A percentile compares a stretch with the other conserved stretches of the same genome.
These are phyloP conservation scores for Nestor notabilis DNA, from an alignment of 2,113 vertebrate genomes.

Conservation along the genomic window DNA sequence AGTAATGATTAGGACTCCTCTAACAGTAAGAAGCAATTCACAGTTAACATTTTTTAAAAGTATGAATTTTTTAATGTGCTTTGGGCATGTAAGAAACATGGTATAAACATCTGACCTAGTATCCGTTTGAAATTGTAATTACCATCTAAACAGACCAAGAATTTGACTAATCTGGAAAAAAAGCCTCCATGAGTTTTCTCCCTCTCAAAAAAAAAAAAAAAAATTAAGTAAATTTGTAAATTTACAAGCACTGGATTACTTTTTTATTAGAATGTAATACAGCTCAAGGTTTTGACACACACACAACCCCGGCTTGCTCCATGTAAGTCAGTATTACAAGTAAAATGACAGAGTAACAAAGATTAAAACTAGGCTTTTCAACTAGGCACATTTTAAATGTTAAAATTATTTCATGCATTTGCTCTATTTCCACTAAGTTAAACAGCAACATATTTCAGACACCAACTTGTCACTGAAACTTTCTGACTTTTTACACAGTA, in stretches of 20 bases:
- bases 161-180: background rate
- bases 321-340: background rate
- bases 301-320: background rate
- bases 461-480: background rate
- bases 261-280: background rate
- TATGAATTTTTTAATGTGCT: background rate
- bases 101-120: background rate
- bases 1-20: background rate
- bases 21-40: background rate
- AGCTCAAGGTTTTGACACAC: background rate
- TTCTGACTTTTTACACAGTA: background rate
- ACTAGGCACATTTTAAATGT: background rate
- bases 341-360: background rate
- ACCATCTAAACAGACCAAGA: background rate
- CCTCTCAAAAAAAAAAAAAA: background rate
- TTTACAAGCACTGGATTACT: background rate
- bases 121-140: background rate
- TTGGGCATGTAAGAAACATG: background rate
- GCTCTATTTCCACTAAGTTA: background rate
- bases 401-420: background rate
- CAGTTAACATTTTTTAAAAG: background rate
- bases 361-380: background rate
- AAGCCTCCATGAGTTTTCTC: fast-evolving
- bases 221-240: background rate
- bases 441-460: background rate